Base-by-base conservation (phyloP, 2,888 invertebrate species). In the Netelia melanura region DNA sequence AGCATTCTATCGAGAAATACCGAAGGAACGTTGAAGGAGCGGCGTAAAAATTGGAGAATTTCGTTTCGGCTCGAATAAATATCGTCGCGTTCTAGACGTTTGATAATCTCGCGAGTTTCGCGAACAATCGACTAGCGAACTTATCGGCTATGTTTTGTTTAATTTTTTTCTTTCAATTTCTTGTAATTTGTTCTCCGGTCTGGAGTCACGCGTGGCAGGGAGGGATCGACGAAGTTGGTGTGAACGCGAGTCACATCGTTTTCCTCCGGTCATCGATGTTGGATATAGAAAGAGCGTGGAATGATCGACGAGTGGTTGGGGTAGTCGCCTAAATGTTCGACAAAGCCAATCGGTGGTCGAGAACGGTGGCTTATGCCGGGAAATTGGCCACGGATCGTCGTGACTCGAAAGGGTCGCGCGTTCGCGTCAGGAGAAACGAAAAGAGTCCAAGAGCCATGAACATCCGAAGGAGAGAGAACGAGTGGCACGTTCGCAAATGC, bases 261-360 rank as follows among this genome's bases (percentile, higher is more conserved):
- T 70, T 30, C 56, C 30, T 61, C 54, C 10, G 21, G 17, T 58
- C 0, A 21, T 21, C 14, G 64, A 38, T 48, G 71, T 81, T 82
- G 85, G 86, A 85, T 89, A 91, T 86, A 87, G 91, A 91, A 91
- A 86, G 88, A 80, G 83, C 87, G 61, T 62, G 84, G 87, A 67
- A 88, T 9, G 58, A 72, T 87, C 86, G 84, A 71, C 84, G 74
- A 75, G 82, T 62, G 61, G 70, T 44, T 78, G 68, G 62, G 83
- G 86, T 84, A 88, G 86, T 67, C 87, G 86, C 86, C 86, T 86
- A 72, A 87, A 91, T 89, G 90, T 88, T 89, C 90, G 89, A 67
- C 61, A 21, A n/a, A 21, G 54, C 43, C 72, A 76, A 80, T 58
- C 14, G 38, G 64, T 80, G 44, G 70, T 61, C 71, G 61, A 52